Percentiles rank a stretch among this genome's conserved stretches.
Evolutionary conservation across 2,113 vertebrate genomes (phyloP).

Genomic region (Hippocampus barbouri): DNA sequence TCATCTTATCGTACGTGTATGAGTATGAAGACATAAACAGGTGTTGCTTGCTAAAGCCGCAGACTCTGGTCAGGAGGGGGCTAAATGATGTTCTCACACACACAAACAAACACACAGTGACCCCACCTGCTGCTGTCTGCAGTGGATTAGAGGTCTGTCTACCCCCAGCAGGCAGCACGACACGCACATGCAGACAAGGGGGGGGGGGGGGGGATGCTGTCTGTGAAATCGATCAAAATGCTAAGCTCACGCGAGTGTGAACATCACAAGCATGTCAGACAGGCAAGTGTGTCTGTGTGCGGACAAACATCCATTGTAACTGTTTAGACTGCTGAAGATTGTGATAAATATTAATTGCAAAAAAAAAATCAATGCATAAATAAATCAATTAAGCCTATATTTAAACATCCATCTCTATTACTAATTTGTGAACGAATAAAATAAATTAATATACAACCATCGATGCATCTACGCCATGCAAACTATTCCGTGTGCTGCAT

Average conservation of each 20-base stretch:
- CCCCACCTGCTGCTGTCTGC: slow-evolving; percentile 60
- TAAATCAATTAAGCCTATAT: not conserved
- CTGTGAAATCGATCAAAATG: slow-evolving; percentile 63
- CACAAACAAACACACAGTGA: slow-evolving; percentile 21
- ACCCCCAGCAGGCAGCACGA: slow-evolving; percentile 56
- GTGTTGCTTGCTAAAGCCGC: slow-evolving; percentile 57
- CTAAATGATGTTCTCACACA: slow-evolving; percentile 47
- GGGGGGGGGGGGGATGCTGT: slow-evolving; percentile 27
- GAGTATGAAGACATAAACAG: slow-evolving; percentile 58
- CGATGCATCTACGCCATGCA: not conserved
- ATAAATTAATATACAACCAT: not conserved
- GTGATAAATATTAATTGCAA: not conserved
- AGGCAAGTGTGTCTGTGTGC: not conserved
- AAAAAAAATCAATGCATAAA: not conserved
- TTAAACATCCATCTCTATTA: too few relatives aligned
- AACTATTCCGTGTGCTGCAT: not conserved
- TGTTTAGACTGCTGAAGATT: not conserved
- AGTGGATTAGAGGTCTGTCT: slow-evolving; percentile 66
- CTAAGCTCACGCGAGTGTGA: slow-evolving; percentile 21
- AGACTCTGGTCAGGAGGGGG: slow-evolving; percentile 49
- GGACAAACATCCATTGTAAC: not conserved
- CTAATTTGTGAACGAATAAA: too few relatives aligned
- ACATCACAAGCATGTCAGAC: not conserved
- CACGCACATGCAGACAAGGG: slow-evolving; percentile 42
- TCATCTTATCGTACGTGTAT: slow-evolving; percentile 29